Percentiles rank a stretch among this genome's conserved stretches.
Evolutionary conservation across 2,113 vertebrate genomes (phyloP).

Genomic region (Progne subis): DNA sequence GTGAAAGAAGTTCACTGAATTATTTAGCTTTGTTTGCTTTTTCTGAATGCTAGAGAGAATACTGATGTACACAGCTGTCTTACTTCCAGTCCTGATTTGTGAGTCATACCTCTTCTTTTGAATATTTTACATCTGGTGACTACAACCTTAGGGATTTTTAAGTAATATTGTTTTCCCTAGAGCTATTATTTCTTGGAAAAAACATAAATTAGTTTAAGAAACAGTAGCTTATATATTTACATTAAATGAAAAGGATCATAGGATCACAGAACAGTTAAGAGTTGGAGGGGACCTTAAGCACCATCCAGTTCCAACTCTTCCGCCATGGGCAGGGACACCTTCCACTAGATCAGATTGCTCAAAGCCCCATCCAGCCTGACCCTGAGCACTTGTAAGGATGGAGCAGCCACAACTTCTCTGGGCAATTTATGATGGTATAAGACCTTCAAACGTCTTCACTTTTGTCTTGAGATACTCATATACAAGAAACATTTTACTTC

Average conservation of each 20-base stretch:
- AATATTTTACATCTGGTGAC: neutral
- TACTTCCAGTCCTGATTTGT: neutral
- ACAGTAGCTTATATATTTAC: neutral
- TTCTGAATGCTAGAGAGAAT: neutral
- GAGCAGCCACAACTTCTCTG: neutral
- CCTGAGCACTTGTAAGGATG: neutral
- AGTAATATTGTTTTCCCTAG: neutral
- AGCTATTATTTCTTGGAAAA: neutral
- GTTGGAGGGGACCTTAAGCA: neutral
- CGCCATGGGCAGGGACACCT: neutral
- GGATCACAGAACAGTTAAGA: neutral
- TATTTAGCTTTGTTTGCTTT: slow-evolving; percentile 46
- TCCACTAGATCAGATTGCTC: neutral
- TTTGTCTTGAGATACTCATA: neutral
- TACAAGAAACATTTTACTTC: neutral
- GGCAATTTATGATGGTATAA: neutral
- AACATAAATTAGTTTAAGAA: neutral
- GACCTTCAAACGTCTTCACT: neutral
- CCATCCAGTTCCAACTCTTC: accelerated
- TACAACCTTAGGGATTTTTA: neutral
- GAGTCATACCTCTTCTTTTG: neutral
- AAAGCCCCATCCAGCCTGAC: neutral
- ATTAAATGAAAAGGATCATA: neutral
- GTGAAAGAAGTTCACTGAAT: slow-evolving; percentile 14
- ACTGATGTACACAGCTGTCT: neutral